Percentiles rank a stretch among this genome's conserved stretches.
These are phyloP conservation scores for Drosophila paranaensis DNA, from an alignment of 2,888 invertebrate genomes.

Conservation along the genomic window DNA sequence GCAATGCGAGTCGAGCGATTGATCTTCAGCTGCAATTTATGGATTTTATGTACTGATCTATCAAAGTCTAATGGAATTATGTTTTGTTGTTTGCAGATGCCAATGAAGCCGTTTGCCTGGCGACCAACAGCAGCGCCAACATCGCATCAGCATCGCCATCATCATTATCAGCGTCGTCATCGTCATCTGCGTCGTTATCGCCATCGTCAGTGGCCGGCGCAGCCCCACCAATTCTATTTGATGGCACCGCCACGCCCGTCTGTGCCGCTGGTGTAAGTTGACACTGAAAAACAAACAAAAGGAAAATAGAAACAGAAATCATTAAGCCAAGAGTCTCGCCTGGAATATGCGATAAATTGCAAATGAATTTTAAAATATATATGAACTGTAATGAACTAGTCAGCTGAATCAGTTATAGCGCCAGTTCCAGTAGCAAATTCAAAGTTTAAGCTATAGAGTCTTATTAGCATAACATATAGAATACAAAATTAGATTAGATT, in stretches of 20 bases:
- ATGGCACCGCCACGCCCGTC: constrained; percentile 84
- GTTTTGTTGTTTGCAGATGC: constrained; percentile 59
- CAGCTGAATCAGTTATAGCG: neutral
- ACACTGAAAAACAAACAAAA: neutral
- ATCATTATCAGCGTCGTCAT: constrained; percentile 1
- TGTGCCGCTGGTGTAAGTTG: constrained; percentile 82
- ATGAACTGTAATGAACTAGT: neutral
- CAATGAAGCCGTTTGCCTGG: constrained; percentile 81
- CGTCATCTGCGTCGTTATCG: constrained; percentile 22
- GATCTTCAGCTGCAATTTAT: constrained; percentile 1
- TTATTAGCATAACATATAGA: no score
- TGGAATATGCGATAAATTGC: neutral
- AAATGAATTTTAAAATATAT: neutral
- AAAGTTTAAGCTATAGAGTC: no score
- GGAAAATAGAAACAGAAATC: neutral
- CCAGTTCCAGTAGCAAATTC: neutral
- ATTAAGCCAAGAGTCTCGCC: neutral
- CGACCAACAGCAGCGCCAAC: constrained; percentile 49
- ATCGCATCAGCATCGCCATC: constrained; percentile 9
- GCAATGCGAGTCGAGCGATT: constrained; percentile 25
- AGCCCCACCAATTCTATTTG: constrained; percentile 82
- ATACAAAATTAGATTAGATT: neutral
- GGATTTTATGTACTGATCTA: neutral
- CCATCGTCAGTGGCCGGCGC: constrained; percentile 51
- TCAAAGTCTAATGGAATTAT: neutral